Evolutionary conservation across 1,140 invertebrate genomes (phyloP).

Genomic region (Drosophila mauritiana): DNA sequence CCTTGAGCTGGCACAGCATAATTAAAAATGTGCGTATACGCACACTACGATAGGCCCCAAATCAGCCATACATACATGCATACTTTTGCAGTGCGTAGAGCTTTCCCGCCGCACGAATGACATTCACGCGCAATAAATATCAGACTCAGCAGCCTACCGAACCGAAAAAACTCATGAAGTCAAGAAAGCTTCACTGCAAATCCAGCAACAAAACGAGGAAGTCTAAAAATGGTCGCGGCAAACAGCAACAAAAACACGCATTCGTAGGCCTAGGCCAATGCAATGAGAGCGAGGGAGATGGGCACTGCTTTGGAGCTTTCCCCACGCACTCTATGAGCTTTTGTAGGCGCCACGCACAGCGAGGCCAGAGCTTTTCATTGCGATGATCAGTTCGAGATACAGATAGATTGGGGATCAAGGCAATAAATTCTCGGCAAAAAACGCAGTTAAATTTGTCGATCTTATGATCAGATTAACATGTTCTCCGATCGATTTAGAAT

Average conservation of each 20-base stretch:
- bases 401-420: constrained; percentile 6
- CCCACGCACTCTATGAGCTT: constrained; percentile 36
- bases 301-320: constrained; percentile 20
- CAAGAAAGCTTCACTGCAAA: constrained; percentile 77
- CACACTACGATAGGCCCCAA: constrained; percentile 29
- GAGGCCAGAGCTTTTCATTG: constrained; percentile 18
- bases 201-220: constrained; percentile 58
- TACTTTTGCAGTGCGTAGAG: constrained; percentile 69
- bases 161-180: constrained; percentile 32
- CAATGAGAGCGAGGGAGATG: constrained; percentile 24
- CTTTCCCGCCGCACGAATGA: constrained; percentile 75
- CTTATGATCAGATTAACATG: background rate
- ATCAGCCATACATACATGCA: constrained; percentile 9
- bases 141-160: constrained; percentile 23
- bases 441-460: background rate
- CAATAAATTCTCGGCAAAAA: background rate
- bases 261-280: constrained; percentile 19
- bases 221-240: constrained; percentile 72
- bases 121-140: constrained; percentile 81
- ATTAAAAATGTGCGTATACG: constrained; percentile 81
- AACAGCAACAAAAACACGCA: constrained; percentile 26
- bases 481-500: background rate
- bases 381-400: constrained; percentile 20
- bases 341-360: constrained; percentile 27
- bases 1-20: constrained; percentile 81